Percentiles rank a stretch among this genome's conserved stretches.
Evolutionary conservation across 2,797 vertebrate genomes (phyloP).

Genomic region (Falco cherrug): DNA sequence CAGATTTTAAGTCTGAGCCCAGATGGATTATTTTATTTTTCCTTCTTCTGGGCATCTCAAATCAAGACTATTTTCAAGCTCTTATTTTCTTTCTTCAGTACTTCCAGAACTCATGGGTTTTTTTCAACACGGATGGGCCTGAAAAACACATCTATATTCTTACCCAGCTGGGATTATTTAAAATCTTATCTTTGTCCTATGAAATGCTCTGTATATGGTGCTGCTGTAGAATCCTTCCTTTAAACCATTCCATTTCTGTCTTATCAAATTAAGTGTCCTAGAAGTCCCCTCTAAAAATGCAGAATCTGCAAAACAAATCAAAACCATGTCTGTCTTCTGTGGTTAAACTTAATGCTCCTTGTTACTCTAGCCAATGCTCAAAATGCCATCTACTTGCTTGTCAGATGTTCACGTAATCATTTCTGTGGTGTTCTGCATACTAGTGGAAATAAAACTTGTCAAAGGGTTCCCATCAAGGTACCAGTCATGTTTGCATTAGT

Average conservation of each 20-base stretch:
- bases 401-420: neutral
- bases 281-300: neutral
- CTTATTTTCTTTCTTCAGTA: neutral
- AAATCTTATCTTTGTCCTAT: neutral
- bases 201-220: neutral
- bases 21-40: constrained; percentile 1
- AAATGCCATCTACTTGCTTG: neutral
- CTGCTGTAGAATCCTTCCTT: neutral
- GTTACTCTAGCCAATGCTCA: neutral
- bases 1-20: neutral
- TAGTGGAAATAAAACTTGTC: neutral
- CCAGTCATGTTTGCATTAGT: neutral
- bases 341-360: neutral
- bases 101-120: neutral
- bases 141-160: neutral
- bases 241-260: neutral
- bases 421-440: neutral
- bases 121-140: neutral
- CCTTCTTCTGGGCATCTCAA: neutral
- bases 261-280: neutral
- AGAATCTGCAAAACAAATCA: neutral
- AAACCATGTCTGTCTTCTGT: rapidly evolving
- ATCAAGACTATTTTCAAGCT: neutral
- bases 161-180: neutral
- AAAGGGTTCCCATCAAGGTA: neutral